Evolutionary conservation across 2,888 invertebrate genomes (phyloP).

Genomic region (Himalopsyche japonica): DNA sequence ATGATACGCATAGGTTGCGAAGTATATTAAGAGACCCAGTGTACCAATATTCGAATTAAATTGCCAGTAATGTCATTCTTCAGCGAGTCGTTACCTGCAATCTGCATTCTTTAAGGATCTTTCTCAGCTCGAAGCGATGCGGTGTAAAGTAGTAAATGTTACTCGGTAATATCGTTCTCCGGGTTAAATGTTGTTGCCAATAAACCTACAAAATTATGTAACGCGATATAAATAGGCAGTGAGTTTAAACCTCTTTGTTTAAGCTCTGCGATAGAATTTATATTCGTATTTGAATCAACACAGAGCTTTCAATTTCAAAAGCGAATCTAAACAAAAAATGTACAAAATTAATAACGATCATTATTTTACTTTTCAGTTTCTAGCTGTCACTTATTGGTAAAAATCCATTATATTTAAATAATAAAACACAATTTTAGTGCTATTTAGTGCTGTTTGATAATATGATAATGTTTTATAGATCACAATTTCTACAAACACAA

Average conservation of each 20-base stretch:
- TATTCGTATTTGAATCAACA: no score
- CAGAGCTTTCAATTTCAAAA: no score
- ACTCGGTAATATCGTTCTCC: background rate
- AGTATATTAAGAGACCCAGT: background rate
- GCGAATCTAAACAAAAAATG: no score
- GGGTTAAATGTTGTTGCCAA: background rate
- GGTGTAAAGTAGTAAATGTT: background rate
- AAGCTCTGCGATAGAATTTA: background rate
- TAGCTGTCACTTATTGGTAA: no score
- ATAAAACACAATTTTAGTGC: no score
- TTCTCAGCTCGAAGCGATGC: background rate
- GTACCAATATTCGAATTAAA: background rate
- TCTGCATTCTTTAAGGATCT: background rate
- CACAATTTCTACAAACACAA: no score
- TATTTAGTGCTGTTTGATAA: no score
- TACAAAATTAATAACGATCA: no score
- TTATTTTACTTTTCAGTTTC: no score
- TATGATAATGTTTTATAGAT: no score
- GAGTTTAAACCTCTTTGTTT: background rate
- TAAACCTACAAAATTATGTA: background rate
- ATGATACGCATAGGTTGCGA: background rate
- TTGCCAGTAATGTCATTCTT: background rate
- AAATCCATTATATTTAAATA: no score
- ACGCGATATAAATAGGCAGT: background rate
- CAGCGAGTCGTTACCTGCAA: background rate